These are phyloP conservation scores for Peromyscus californicus DNA, from an alignment of 2,113 vertebrate species.

Conservation along the genomic window DNA sequence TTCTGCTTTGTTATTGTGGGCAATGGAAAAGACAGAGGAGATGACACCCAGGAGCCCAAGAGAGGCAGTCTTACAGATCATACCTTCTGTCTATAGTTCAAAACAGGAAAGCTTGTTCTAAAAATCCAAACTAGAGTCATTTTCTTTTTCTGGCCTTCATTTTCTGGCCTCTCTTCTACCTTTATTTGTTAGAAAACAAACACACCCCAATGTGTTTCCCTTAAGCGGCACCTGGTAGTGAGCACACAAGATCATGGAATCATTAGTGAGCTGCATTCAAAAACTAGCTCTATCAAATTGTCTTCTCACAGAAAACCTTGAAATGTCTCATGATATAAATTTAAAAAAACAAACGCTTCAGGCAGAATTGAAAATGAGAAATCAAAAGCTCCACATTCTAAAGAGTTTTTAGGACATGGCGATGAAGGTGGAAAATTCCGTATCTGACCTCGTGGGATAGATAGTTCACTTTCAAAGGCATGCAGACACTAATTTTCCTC, in stretches of 20 bases:
- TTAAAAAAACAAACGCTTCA: background rate
- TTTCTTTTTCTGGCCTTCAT: no score
- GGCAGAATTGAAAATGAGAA: background rate
- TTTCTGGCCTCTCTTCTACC: background rate
- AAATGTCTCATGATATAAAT: background rate
- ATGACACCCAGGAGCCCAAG: background rate
- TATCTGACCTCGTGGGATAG: background rate
- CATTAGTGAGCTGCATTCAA: background rate
- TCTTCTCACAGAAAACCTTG: background rate
- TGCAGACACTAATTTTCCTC: background rate
- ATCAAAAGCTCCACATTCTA: background rate
- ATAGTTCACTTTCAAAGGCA: background rate
- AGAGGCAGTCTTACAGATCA: background rate
- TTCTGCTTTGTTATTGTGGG: background rate
- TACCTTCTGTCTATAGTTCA: background rate
- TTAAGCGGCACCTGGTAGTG: background rate
- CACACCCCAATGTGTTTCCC: background rate
- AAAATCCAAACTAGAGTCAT: background rate
- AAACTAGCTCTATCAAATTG: background rate
- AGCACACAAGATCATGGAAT: background rate
- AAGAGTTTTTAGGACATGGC: background rate
- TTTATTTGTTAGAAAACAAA: slow-evolving; percentile 35
- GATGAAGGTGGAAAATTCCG: background rate
- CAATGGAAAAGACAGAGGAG: background rate
- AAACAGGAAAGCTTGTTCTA: background rate